These are phyloP conservation scores for Pseudopipra pipra DNA, from an alignment of 2,113 vertebrate species.

Conservation along the genomic window DNA sequence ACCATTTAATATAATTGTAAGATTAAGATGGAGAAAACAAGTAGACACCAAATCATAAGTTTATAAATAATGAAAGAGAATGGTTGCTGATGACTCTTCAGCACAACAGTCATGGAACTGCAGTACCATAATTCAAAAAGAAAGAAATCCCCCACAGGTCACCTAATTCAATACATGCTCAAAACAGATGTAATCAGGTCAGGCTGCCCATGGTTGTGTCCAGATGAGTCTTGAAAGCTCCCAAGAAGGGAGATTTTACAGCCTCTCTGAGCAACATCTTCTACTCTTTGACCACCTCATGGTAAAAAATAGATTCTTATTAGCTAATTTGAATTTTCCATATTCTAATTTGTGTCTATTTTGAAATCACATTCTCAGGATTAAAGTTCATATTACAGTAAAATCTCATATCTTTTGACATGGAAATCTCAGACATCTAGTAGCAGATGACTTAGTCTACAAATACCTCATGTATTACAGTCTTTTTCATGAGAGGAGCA, in stretches of 20 bases:
- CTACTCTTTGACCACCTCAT: neutral
- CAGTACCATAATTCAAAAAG: neutral
- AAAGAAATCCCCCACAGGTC: neutral
- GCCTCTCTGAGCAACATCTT: neutral
- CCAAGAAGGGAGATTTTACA: neutral
- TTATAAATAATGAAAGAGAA: neutral
- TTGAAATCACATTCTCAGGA: neutral
- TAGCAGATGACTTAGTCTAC: neutral
- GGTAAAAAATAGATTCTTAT: neutral
- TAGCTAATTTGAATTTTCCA: neutral
- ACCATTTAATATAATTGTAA: neutral
- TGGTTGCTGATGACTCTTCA: neutral
- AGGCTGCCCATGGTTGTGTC: neutral
- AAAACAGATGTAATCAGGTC: neutral
- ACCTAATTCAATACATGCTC: neutral
- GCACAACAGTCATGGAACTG: neutral
- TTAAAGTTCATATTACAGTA: neutral
- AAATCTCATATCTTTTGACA: neutral
- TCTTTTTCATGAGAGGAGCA: neutral
- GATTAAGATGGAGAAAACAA: neutral
- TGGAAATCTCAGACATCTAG: neutral
- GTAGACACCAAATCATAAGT: accelerated
- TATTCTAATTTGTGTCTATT: neutral
- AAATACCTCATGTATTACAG: neutral
- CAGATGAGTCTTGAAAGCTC: neutral